Base-by-base conservation (phyloP, 2,888 invertebrate genomes). In the Agrochola macilenta region DNA sequence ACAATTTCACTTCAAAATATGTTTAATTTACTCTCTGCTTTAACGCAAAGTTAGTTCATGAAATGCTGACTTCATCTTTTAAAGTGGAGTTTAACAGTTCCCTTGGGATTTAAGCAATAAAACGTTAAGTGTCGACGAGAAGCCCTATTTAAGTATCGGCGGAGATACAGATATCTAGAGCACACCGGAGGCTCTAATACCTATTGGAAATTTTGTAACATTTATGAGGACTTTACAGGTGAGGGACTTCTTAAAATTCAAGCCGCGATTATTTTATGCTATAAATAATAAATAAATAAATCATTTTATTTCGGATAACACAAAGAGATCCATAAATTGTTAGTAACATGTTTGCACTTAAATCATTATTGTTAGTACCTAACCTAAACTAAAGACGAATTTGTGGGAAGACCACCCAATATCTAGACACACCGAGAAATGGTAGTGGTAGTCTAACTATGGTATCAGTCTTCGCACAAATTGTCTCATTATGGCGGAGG, bases 71-170 rank as follows among this genome's bases (percentile, higher is more conserved):
- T 57, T 69, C 20, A 72, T 17, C 26, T 70, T 81, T 71, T 57
- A 81, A 68, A 81, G 23, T 43, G 43, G 49, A 63, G 49, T 76
- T 76, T 73, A 69, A 70, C 17, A 52, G 60, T 49, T 43, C 73
- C 82, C 69, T 63, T 26, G 73, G 77, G 70, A 20, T 64, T 63
- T 54, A 61, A 69, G 70, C 63, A 64, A 81, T 83, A 85, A 71
- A 83, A 85, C 54, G 81, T 81, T 2, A 30, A 76, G 30, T 69
- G 43, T 81, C 57, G n/a, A 43, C 49, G n/a, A n/a, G 20, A 35
- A 57, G 70, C 30, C 68, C 60, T 79, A 72, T 84, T 75, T 71
- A 61, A 82, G 82, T 81, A 82, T 83, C 69, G 69, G 49, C 30
- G n/a, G 57, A 61, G 69, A 74, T 63, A 72, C n/a, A 84, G 68